Evolutionary conservation across 2,888 invertebrate species (phyloP).

Genomic region (Frankliniella fusca): DNA sequence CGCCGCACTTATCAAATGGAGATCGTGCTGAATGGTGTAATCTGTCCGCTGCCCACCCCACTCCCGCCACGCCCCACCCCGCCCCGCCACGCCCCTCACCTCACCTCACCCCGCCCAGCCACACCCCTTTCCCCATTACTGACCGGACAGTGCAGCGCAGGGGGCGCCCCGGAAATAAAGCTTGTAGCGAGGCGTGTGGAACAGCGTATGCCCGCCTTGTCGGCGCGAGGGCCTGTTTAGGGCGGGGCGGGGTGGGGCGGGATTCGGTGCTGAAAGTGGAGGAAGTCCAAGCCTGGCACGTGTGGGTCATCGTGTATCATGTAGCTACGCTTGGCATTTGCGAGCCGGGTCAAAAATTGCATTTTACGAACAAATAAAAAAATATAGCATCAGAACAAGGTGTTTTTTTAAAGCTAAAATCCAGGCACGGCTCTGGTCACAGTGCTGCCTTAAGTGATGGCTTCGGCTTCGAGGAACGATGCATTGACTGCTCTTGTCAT

Average conservation of each 20-base stretch:
- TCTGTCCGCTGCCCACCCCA: neutral
- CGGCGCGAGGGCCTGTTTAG: neutral
- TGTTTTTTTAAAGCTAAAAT: no score
- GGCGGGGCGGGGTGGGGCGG: neutral
- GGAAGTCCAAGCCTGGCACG: no score
- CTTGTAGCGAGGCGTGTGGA: neutral
- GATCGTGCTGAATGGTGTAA: slow-evolving; percentile 26
- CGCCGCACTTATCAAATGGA: slow-evolving; percentile 11
- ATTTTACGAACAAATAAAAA: no score
- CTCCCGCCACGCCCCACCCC: neutral
- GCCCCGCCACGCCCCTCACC: neutral
- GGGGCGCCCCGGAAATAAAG: neutral
- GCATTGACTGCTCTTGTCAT: neutral
- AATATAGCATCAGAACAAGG: no score
- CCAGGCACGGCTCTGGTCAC: no score
- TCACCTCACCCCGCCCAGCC: neutral
- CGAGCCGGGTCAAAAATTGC: no score
- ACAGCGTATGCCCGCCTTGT: neutral
- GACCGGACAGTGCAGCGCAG: neutral
- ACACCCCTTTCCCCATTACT: neutral
- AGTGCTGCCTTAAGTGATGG: no score
- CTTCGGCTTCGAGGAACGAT: no score
- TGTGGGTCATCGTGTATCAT: no score
- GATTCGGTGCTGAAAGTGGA: no score
- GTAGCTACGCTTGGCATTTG: no score